Evolutionary conservation across 2,888 invertebrate species (phyloP), one percentile per base, ranked within the genome.

Genomic region (Drosophila tripunctata): DNA sequence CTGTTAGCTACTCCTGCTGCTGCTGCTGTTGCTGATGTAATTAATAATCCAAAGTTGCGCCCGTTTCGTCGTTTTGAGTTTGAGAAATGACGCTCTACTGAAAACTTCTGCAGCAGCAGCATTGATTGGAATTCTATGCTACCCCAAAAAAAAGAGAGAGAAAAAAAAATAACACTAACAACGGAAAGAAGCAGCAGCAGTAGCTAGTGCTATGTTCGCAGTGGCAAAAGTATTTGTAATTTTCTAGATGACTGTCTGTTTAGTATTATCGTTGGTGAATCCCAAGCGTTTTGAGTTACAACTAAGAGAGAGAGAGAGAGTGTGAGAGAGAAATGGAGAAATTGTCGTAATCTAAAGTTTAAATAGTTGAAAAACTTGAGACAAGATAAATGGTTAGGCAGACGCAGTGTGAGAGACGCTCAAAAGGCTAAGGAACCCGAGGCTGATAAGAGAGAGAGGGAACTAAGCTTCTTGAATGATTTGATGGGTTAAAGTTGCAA

Each of bases 41-140:
- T 84, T 84, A 84, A 84, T 84, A 84, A 84, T 88, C 88, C 75
- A 84, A 73, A 88, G 68, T 80, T 83, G 88, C 70, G 82, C 70
- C 52, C 75, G 74, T 80, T 86, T 83, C 77, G 77, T 75, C 88
- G 77, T 83, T 87, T 86, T 77, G 84, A 88, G 84, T 81, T 88
- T 84, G 83, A 84, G 88, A 82, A 87, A 85, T 87, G 88, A 78
- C 63, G 67, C 60, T 63, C 58, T 38, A 57, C 56, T n/a, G 48
- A 24, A 44, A 72, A 58, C 24, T 45, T 30, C 22, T 31, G 51
- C 48, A 47, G 50, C 35, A 55, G 54, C 75, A 36, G 43, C 72
- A 81, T 73, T 82, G 83, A 85, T 87, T 87, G 86, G 76, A 75
- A 75, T 85, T 81, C 79, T 65, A 75, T 57, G 63, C 47, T 51